A percentile compares a stretch with the other conserved stretches of the same genome.
Conservation (phyloP, 2,797 vertebrate species). For the Anguilla megastoma region DNA sequence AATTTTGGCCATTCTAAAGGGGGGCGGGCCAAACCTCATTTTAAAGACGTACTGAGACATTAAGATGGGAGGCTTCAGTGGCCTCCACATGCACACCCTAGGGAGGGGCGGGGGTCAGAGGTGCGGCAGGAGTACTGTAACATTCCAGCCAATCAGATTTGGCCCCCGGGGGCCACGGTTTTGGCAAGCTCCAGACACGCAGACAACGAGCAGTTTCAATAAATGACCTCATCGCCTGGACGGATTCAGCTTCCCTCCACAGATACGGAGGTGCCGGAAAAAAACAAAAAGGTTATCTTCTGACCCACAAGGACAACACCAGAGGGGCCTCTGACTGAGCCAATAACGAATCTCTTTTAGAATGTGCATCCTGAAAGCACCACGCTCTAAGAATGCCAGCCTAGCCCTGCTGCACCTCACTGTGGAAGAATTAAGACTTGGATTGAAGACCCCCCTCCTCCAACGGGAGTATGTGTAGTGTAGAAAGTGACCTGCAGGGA, state of each 20-base stretch:
- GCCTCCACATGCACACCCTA: background rate
- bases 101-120: background rate
- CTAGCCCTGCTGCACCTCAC: background rate
- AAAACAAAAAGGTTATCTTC: background rate
- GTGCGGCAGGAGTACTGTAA: too few relatives aligned
- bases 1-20: background rate
- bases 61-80: background rate
- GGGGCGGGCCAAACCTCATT: background rate
- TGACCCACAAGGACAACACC: background rate
- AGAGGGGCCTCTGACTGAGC: too few relatives aligned
- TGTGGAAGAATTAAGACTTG: background rate
- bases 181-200: background rate
- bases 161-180: background rate
- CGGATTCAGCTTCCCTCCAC: background rate
- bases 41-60: background rate
- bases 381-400: background rate
- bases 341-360: too few relatives aligned
- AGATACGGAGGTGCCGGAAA: background rate
- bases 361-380: too few relatives aligned
- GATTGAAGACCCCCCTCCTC: background rate
- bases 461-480: slow-evolving; percentile 18
- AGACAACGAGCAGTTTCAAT: background rate
- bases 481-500: slow-evolving; percentile 46
- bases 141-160: background rate
- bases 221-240: background rate